Evolutionary conservation across 2,888 invertebrate species (phyloP), one percentile per base, ranked within the genome.

Genomic region (Sthenelais limicola): DNA sequence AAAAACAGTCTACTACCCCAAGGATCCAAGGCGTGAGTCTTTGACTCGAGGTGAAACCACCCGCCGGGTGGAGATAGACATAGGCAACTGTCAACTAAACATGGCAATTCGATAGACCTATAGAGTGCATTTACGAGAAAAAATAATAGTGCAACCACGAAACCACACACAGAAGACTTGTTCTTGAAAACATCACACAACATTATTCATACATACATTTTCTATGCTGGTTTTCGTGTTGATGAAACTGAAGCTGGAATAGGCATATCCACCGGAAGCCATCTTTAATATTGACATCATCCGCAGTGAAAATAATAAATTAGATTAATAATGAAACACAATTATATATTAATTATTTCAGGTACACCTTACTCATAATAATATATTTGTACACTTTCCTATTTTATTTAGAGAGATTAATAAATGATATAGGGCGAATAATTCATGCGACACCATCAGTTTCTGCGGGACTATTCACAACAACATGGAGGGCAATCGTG

Each of bases 251-350:
- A 71, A 62, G 26, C 68, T 72, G 3, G 67, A 56, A 52, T 67
- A 52, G 21, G 51, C 66, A 49, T 66, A 47, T 47, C 52, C 54
- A 47, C 72, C 72, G 52, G 72, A 52, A 54, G 72, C 72, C 72
- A 72, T 72, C 26, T 67, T 68, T 49, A 21, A 15, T 72, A 72
- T 72, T 72, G 72, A 72, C 68, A 72, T 72, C 72, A 47, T 68
- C 72, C 35, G 72, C 72, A 68, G 54, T 51, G 24, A 72, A 67
- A 38, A 35, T 52, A 21, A 48, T 4, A 47, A 32, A 38, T 21
- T 4, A 49, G 24, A 18, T 68, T 7, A 48, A n/a, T 48, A 48
- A 48, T 47, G 43, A 48, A 26, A 48, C 33, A 58, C 30, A 58
- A 58, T 28, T 21, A 28, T 15, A 52, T 28, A 52, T 52, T 15